phyloP scores from a whole-genome alignment of 2,797 vertebrate genomes.

The Pelobates cultripes region DNA sequence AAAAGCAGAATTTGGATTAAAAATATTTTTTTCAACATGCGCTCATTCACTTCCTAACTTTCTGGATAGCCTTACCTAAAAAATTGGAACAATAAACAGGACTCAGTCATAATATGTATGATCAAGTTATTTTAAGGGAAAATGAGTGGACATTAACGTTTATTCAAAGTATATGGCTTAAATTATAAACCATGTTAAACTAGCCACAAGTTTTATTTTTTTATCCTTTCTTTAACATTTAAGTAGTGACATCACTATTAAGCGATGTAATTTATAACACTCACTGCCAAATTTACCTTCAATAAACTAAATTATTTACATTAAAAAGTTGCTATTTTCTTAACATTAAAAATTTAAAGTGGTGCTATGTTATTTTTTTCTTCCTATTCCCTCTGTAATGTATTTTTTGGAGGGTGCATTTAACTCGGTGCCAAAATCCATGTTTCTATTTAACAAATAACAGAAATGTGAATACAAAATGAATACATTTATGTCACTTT shows the following conservation, averaged over 20 bases:
- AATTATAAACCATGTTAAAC: constrained; percentile 24
- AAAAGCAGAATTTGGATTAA: no score
- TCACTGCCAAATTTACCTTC: constrained; percentile 2
- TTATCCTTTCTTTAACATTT: no score
- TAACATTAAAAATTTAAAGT: constrained; percentile 18
- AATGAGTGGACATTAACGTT: no score
- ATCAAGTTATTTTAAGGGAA: no score
- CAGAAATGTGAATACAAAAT: constrained; percentile 14
- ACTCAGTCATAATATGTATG: no score
- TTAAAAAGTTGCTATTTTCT: constrained; percentile 21
- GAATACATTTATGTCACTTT: not conserved
- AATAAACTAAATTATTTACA: constrained; percentile 21
- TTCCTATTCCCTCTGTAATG: constrained; percentile 24
- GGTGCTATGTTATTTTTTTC: not conserved
- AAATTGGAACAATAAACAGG: no score
- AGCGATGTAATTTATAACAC: not conserved
- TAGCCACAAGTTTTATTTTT: not conserved
- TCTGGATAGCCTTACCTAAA: no score
- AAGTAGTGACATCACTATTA: no score
- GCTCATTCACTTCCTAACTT: no score
- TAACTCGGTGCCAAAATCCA: constrained; percentile 6
- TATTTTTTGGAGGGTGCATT: constrained; percentile 22
- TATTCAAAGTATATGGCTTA: constrained; percentile 1
- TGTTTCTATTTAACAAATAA: constrained; percentile 36
- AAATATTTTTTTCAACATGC: no score